A percentile compares a stretch with the other conserved stretches of the same genome.
These are phyloP conservation scores for Sphaeramia orbicularis DNA, from an alignment of 2,797 vertebrate species.

Conservation along the genomic window DNA sequence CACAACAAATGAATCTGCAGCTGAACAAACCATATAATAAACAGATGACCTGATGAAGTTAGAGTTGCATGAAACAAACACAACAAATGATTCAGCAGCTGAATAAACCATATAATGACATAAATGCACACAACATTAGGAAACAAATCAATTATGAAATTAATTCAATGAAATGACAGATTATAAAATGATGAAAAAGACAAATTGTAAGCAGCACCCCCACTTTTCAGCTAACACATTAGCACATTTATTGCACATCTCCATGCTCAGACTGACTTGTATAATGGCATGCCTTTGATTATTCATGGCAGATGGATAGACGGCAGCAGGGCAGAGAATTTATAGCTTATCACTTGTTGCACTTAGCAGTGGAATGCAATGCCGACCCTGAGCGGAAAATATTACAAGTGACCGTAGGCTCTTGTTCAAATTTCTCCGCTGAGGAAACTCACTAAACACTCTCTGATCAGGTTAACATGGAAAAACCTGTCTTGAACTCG, in stretches of 20 bases:
- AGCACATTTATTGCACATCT: slow-evolving; percentile 40
- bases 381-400: slow-evolving; percentile 78
- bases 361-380: slow-evolving; percentile 67
- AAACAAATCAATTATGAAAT: slow-evolving; percentile 17
- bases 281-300: slow-evolving; percentile 66
- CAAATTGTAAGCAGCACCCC: slow-evolving; percentile 13
- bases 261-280: slow-evolving; percentile 33
- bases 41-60: slow-evolving; percentile 27
- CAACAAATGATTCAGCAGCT: slow-evolving; percentile 4
- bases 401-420: slow-evolving; percentile 63
- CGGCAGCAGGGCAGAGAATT: slow-evolving; percentile 75
- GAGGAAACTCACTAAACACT: slow-evolving; percentile 70
- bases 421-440: slow-evolving; percentile 71
- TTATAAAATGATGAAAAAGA: slow-evolving; percentile 3
- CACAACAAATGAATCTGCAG: slow-evolving; percentile 5
- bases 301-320: slow-evolving; percentile 66
- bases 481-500: slow-evolving; percentile 52
- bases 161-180: slow-evolving; percentile 10
- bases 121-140: slow-evolving; percentile 3
- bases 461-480: slow-evolving; percentile 63
- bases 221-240: slow-evolving; percentile 23
- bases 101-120: slow-evolving; percentile 21
- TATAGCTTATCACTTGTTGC: slow-evolving; percentile 82
- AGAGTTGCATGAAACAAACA: slow-evolving; percentile 18
- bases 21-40: slow-evolving; percentile 12